These are phyloP conservation scores for Actinia tenebrosa DNA, from an alignment of 64 coral and sea anemone species.

Conservation along the genomic window DNA sequence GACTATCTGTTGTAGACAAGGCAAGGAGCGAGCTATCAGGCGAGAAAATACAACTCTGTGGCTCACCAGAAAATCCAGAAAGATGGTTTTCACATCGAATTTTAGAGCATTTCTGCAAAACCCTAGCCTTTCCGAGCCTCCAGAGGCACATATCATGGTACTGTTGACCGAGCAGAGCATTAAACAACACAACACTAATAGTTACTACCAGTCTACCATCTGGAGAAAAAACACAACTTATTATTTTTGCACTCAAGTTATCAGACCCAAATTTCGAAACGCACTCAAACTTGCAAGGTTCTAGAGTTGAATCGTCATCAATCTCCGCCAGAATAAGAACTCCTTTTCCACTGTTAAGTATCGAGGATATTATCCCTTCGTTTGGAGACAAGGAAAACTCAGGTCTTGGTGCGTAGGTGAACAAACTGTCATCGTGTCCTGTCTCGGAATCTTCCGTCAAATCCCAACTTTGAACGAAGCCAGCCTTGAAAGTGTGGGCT, in stretches of 20 bases:
- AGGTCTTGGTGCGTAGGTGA: constrained; percentile 50
- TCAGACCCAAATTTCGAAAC: constrained; percentile 17
- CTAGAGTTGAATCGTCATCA: constrained; percentile 9
- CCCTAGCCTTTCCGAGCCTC: constrained; percentile 15
- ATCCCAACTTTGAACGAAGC: constrained; percentile 61
- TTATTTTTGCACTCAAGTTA: constrained; percentile 25
- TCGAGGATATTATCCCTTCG: constrained; percentile 28
- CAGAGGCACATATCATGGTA: constrained; percentile 50
- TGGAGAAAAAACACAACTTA: constrained; percentile 54
- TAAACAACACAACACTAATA: constrained; percentile 31
- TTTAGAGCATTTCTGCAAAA: constrained; percentile 22
- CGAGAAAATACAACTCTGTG: constrained; percentile 41
- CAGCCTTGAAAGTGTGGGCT: constrained; percentile 26
- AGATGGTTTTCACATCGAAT: constrained; percentile 41
- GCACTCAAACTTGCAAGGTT: constrained; percentile 61
- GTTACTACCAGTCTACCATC: constrained; percentile 43
- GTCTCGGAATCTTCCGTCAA: background rate
- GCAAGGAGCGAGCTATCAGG: constrained; percentile 45
- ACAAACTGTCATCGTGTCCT: constrained; percentile 36
- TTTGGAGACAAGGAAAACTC: constrained; percentile 45
- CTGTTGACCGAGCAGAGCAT: constrained; percentile 19
- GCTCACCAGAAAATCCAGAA: constrained; percentile 28
- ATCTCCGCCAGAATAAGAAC: constrained; percentile 40
- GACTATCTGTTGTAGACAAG: constrained; percentile 37
- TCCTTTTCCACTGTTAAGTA: constrained; percentile 50